Evolutionary conservation across 2,113 vertebrate genomes (phyloP).

Genomic region (Artemisiospiza belli): DNA sequence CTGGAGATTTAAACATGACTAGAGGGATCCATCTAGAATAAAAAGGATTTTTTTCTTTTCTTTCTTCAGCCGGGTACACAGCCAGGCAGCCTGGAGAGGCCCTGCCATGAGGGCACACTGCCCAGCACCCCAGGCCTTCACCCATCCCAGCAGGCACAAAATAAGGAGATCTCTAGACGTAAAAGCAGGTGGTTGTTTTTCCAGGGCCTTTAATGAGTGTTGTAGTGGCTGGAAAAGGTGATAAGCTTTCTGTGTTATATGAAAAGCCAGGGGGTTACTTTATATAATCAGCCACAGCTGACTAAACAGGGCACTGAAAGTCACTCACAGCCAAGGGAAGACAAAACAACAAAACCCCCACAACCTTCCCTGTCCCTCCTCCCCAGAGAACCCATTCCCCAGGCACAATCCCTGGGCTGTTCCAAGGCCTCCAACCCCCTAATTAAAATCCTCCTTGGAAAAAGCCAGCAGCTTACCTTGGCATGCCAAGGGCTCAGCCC

Average conservation of each 20-base stretch:
- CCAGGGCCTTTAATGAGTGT: background rate
- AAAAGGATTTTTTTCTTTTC: background rate
- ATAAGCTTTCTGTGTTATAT: slow-evolving; percentile 27
- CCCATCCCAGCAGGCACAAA: background rate
- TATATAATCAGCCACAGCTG: slow-evolving; percentile 36
- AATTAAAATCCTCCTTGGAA: background rate
- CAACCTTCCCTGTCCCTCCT: background rate
- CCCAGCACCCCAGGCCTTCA: background rate
- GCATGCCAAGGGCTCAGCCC: fast-evolving
- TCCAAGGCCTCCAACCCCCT: background rate
- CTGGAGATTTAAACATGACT: background rate
- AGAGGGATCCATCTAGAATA: background rate
- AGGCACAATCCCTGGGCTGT: background rate
- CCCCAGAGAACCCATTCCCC: background rate
- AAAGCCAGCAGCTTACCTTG: background rate
- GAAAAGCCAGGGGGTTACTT: slow-evolving; percentile 37
- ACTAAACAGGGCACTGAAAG: slow-evolving; percentile 46
- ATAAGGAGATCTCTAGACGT: background rate
- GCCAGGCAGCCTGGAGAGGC: background rate
- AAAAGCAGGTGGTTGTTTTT: background rate
- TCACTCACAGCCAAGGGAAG: background rate
- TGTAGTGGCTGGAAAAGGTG: slow-evolving; percentile 31
- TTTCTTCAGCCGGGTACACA: fast-evolving
- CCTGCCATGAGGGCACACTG: fast-evolving
- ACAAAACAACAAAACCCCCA: background rate